Percentiles rank a stretch among this genome's conserved stretches.
Conservation (phyloP, 2,888 invertebrate genomes). For the Myathropa florea region DNA sequence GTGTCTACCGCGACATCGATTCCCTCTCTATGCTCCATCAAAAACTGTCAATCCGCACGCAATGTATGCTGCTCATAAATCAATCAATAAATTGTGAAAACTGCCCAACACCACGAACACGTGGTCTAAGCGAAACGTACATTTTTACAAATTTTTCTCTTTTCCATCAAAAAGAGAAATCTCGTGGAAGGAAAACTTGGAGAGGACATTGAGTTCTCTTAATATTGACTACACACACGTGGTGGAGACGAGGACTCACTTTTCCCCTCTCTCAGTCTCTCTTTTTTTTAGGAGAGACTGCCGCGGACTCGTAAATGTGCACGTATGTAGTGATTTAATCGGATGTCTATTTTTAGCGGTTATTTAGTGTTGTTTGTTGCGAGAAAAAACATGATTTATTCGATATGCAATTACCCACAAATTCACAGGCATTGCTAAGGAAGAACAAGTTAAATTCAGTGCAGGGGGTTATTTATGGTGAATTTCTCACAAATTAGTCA, state of each 20-base stretch:
- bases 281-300: background rate
- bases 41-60: conserved; percentile 18
- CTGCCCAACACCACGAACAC: conserved; percentile 30
- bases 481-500: background rate
- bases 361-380: background rate
- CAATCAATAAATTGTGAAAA: conserved; percentile 49
- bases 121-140: conserved; percentile 28
- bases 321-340: background rate
- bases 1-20: conserved; percentile 9
- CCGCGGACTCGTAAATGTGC: background rate
- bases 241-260: background rate
- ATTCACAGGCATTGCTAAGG: background rate
- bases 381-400: background rate
- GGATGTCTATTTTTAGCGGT: conserved; percentile 35
- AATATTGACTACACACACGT: background rate
- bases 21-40: background rate
- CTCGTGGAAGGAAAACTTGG: too few species aligned
- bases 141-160: conserved; percentile 9
- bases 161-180: background rate
- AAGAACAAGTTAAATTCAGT: background rate
- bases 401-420: background rate
- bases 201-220: background rate
- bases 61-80: conserved; percentile 31
- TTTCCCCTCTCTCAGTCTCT: background rate
- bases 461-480: background rate